Percentiles rank a stretch among this genome's conserved stretches.
phyloP scores from a whole-genome alignment of 2,113 vertebrate species.

The Brachypteracias leptosomus region DNA sequence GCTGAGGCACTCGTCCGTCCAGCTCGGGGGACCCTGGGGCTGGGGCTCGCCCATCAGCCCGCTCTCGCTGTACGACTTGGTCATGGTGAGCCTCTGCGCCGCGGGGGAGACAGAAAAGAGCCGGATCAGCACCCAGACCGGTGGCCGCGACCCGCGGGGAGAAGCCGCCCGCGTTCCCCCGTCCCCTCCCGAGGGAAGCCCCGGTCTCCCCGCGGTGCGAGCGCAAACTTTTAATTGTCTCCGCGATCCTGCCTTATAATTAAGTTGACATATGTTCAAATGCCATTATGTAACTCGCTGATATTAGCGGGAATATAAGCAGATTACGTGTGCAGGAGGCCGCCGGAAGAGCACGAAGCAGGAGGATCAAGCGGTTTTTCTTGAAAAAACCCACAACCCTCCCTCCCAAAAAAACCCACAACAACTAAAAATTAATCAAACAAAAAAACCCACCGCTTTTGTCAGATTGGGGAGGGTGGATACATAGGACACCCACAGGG shows the following conservation, averaged over 20 bases:
- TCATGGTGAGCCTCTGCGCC: conserved; percentile 83
- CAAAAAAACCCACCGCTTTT: background rate
- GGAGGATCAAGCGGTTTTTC: background rate
- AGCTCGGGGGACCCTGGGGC: conserved; percentile 78
- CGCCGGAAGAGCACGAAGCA: background rate
- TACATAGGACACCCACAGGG: background rate
- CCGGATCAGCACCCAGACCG: background rate
- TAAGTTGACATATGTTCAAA: conserved; percentile 4
- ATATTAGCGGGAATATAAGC: conserved; percentile 11
- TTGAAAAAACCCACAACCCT: background rate
- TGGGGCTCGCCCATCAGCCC: conserved; percentile 82
- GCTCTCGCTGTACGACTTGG: conserved; percentile 90
- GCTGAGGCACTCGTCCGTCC: conserved; percentile 81
- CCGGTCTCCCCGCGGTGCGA: background rate
- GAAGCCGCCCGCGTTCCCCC: background rate
- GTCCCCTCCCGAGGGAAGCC: background rate
- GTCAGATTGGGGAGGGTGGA: no score
- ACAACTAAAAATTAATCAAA: no score
- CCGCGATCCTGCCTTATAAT: background rate
- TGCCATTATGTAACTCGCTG: conserved; percentile 62
- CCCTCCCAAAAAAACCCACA: background rate
- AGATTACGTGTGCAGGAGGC: conserved; percentile 38
- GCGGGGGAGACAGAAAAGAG: conserved; percentile 3
- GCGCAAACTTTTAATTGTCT: conserved; percentile 8
- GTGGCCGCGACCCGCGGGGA: background rate